Evolutionary conservation across 2,797 vertebrate genomes (phyloP), one percentile per base, ranked within the genome.

Genomic region (Tapirus indicus): DNA sequence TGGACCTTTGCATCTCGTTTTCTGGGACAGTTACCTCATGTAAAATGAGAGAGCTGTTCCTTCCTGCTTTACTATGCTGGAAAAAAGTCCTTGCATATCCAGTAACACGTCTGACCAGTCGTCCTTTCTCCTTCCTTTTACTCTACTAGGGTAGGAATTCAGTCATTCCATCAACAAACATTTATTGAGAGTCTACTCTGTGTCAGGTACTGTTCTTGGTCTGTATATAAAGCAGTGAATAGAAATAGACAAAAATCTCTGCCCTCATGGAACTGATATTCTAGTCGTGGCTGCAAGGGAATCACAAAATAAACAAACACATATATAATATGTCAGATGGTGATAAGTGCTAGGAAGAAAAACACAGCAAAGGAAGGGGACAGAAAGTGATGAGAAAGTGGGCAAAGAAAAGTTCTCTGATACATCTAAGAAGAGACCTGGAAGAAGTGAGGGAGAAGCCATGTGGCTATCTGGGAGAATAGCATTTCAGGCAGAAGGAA

Each of bases 221-320:
- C 58, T 90, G 2, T 80, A 80, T 25, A 64, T 75, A 87, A 96
- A 97, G 9, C 21, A 94, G 29, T 79, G 38, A 89, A 69, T 32
- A 95, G 92, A 94, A 87, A 32, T 35, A 92, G 64, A 87, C 25
- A 85, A 94, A 91, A 74, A 82, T 72, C 2, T 98, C 62, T 97
- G 56, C 7, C 25, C 27, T 91, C 60, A 21, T 83, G 32, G 74
- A 94, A 79, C 54, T 44, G 68, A 86, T 91, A 86, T 60, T 97
- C 64, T 94, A 75, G n/a, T 83, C 87, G 84, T 90, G 58, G 54
- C 52, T 84, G 1, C 27, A 92, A 7, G 27, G 38, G 35, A 88
- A n/a, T 93, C 21, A 66, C 20, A 86, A 2, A 69, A 89, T 83
- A 89, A 94, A 68, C 29, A 90, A 91, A 91, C 5, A 83, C 47